Percentiles rank a stretch among this genome's conserved stretches.
phyloP scores from a whole-genome alignment of 1,140 invertebrate species.

The Stegodyphus mimosarum region DNA sequence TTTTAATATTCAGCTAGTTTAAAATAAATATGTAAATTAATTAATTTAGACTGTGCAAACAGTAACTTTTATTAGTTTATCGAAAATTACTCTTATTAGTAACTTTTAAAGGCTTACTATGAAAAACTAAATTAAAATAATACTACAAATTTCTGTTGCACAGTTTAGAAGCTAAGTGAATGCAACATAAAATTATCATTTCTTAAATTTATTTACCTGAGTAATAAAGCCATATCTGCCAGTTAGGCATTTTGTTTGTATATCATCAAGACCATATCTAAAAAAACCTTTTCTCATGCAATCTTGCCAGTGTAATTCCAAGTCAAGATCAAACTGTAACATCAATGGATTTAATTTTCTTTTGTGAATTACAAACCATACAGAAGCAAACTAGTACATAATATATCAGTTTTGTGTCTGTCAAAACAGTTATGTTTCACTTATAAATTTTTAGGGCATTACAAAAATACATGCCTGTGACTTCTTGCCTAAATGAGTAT shows the following conservation, averaged over 20 bases:
- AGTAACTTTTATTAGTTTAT: no score
- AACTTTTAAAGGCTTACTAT: no score
- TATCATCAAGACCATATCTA: slow-evolving; percentile 62
- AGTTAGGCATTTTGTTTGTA: slow-evolving; percentile 63
- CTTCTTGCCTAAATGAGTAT: not conserved
- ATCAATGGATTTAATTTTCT: not conserved
- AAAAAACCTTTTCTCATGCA: slow-evolving; percentile 60
- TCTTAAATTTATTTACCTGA: slow-evolving; percentile 55
- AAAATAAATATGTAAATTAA: not conserved
- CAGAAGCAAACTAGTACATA: not conserved
- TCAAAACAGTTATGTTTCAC: not conserved
- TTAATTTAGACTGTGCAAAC: not conserved
- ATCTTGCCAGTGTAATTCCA: slow-evolving; percentile 61
- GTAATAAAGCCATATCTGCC: slow-evolving; percentile 64
- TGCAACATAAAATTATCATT: no score
- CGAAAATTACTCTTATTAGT: no score
- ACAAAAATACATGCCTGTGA: not conserved
- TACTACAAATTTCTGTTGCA: no score
- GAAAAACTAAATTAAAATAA: no score
- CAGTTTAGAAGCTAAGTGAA: no score
- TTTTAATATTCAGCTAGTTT: slow-evolving; percentile 75
- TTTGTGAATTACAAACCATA: not conserved
- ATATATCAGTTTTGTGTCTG: not conserved
- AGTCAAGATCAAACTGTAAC: slow-evolving; percentile 61
- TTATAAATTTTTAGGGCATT: not conserved